These are phyloP conservation scores for Colistium nudipinnis DNA, from an alignment of 2,113 vertebrate genomes.

Conservation along the genomic window DNA sequence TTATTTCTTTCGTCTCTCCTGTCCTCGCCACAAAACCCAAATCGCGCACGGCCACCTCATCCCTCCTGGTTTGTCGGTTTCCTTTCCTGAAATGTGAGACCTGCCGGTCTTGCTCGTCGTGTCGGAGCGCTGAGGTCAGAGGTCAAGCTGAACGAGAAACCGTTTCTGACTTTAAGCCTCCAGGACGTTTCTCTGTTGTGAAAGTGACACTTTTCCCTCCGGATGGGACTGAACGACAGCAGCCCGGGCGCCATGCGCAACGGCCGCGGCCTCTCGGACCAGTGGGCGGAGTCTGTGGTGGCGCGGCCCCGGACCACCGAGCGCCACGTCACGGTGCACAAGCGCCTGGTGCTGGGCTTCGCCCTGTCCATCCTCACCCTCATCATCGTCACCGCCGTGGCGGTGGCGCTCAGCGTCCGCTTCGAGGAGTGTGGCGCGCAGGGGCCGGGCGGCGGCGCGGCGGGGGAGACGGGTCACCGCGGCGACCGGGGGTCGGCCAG, in stretches of 20 bases:
- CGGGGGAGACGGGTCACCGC: conserved; percentile 48
- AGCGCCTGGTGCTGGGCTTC: conserved; percentile 89
- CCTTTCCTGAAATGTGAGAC: conserved; percentile 55
- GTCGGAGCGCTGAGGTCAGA: conserved; percentile 30
- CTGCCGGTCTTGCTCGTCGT: conserved; percentile 8
- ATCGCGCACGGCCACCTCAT: conserved; percentile 40
- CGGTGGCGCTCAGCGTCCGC: conserved; percentile 89
- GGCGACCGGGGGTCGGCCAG: conserved; percentile 54
- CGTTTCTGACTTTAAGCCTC: conserved; percentile 1
- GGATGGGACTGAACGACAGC: conserved; percentile 88
- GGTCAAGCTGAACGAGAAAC: conserved; percentile 11
- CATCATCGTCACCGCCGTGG: conserved; percentile 89
- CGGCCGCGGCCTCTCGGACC: conserved; percentile 86
- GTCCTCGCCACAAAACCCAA: conserved; percentile 48
- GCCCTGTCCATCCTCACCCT: conserved; percentile 92
- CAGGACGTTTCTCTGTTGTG: conserved; percentile 4
- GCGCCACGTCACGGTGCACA: conserved; percentile 90
- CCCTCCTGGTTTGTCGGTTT: conserved; percentile 35
- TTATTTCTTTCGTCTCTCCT: conserved; percentile 17
- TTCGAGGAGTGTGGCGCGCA: conserved; percentile 87
- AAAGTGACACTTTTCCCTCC: conserved; percentile 38
- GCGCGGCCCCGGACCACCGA: conserved; percentile 89
- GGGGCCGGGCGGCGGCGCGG: conserved; percentile 27
- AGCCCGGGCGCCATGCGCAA: conserved; percentile 83
- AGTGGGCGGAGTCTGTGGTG: conserved; percentile 87